phyloP scores from a whole-genome alignment of 2,888 invertebrate genomes.

The Noctua pronuba region DNA sequence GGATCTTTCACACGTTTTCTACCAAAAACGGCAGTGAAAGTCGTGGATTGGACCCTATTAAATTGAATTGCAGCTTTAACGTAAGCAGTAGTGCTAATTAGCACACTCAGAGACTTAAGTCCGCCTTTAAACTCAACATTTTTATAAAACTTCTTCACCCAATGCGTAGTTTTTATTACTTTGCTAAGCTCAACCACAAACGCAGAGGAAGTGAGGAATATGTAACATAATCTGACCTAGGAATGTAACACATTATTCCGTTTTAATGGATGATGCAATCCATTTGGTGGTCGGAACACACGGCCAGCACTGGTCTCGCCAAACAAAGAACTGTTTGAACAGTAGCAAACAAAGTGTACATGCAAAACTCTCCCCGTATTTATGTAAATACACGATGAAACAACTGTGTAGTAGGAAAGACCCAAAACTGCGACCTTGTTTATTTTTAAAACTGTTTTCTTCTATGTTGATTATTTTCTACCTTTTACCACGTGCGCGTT shows the following conservation, averaged over 20 bases:
- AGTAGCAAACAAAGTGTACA: conserved; percentile 82
- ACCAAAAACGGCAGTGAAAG: conserved; percentile 5
- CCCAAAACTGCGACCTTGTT: conserved; percentile 80
- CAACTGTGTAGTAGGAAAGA: conserved; percentile 80
- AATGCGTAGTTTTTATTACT: conserved; percentile 8
- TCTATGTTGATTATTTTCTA: conserved; percentile 77
- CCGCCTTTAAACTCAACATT: conserved; percentile 21
- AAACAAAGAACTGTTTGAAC: conserved; percentile 81
- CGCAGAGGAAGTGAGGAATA: conserved; percentile 1
- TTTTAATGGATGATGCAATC: conserved; percentile 80
- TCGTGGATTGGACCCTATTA: conserved; percentile 21
- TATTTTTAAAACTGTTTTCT: conserved; percentile 81
- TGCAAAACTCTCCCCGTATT: conserved; percentile 80
- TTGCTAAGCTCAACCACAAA: conserved; percentile 1
- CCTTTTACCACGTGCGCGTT: conserved; percentile 67
- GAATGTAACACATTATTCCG: conserved; percentile 62
- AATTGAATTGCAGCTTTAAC: conserved; percentile 40
- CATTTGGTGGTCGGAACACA: conserved; percentile 73
- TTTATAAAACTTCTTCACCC: conserved; percentile 31
- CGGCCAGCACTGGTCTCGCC: conserved; percentile 71
- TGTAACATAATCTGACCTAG: conserved; percentile 38
- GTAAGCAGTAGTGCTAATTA: conserved; percentile 40
- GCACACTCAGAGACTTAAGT: conserved; percentile 31
- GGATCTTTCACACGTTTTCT: not conserved
- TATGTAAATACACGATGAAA: conserved; percentile 85